A percentile compares a stretch with the other conserved stretches of the same genome.
phyloP scores from a whole-genome alignment of 2,888 invertebrate genomes.

The Hermaeophaga mercurialis region DNA sequence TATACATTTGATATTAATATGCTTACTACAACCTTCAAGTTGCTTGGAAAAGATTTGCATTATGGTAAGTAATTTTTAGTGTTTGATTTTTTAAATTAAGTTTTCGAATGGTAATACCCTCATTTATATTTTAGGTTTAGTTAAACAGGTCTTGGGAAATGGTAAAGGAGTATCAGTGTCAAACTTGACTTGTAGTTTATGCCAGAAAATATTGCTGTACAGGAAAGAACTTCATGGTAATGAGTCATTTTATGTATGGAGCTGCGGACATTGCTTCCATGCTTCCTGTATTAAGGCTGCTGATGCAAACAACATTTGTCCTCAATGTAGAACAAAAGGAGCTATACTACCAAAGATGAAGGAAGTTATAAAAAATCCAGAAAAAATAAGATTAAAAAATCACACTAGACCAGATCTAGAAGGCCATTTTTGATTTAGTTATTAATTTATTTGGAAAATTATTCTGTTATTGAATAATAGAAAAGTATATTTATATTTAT shows the following conservation, averaged over 20 bases:
- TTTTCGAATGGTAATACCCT: too few relatives aligned
- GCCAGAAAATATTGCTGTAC: conserved; percentile 49
- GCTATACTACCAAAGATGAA: conserved; percentile 41
- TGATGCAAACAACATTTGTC: conserved; percentile 47
- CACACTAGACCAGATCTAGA: conserved; percentile 53
- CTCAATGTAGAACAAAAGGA: conserved; percentile 49
- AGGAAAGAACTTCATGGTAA: conserved; percentile 42
- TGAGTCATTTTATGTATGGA: conserved; percentile 49
- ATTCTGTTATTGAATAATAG: conserved; percentile 24
- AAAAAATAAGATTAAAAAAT: conserved; percentile 31
- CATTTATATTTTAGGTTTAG: conserved; percentile 50
- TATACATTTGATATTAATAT: conserved; percentile 77
- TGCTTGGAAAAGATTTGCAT: conserved; percentile 74
- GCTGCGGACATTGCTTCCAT: conserved; percentile 56
- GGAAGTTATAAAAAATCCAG: conserved; percentile 29
- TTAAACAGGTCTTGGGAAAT: conserved; percentile 48
- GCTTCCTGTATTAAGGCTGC: conserved; percentile 42
- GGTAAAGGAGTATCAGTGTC: conserved; percentile 52
- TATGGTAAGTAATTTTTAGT: conserved; percentile 49
- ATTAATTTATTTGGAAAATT: conserved; percentile 10
- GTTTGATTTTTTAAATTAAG: background rate
- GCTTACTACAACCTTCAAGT: conserved; percentile 68
- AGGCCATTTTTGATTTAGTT: conserved; percentile 52
- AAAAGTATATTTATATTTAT: conserved; percentile 25
- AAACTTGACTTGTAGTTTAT: conserved; percentile 49